Conservation (phyloP, 2,797 vertebrate genomes). For the Lycodopsis pacificus region DNA sequence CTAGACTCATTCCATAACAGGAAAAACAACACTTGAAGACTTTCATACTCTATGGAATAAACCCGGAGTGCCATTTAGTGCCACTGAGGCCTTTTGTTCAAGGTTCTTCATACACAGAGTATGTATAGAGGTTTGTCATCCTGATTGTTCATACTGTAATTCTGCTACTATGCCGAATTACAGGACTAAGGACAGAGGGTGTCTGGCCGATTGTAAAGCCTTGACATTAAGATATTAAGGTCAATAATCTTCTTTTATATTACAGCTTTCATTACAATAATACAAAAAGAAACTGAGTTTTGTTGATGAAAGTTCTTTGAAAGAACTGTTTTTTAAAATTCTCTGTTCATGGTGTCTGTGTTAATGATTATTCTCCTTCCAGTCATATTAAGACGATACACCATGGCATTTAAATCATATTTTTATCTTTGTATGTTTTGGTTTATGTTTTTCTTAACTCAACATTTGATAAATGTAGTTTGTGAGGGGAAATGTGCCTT, state of each 20-base stretch:
- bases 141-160: background rate
- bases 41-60: background rate
- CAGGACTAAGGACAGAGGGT: background rate
- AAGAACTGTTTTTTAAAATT: background rate
- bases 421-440: background rate
- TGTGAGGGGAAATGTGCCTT: background rate
- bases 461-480: slow-evolving; percentile 10
- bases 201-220: background rate
- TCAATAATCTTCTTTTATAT: background rate
- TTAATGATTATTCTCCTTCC: background rate
- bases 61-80: background rate
- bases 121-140: background rate
- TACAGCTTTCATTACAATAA: background rate
- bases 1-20: background rate
- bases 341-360: background rate
- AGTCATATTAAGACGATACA: background rate
- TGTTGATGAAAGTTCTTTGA: background rate
- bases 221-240: background rate
- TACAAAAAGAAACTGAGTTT: background rate
- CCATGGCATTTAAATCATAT: background rate
- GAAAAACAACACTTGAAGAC: slow-evolving; percentile 1
- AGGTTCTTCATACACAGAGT: background rate
- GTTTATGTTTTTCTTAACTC: background rate
- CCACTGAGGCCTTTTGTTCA: background rate
- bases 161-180: background rate